phyloP scores from a whole-genome alignment of 2,888 invertebrate species.

The Tachina fera region DNA sequence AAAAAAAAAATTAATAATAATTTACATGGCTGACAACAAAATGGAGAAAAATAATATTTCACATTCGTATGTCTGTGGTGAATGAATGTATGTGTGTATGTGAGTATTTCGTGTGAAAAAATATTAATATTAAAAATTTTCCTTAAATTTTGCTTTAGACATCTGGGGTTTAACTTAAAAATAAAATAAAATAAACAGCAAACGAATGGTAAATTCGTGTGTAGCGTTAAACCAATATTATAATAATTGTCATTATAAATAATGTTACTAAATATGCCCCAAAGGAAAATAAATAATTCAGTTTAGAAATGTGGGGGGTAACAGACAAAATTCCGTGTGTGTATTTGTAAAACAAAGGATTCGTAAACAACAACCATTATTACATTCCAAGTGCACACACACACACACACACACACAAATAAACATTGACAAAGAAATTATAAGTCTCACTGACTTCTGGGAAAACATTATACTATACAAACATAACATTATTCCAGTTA shows the following conservation, averaged over 20 bases:
- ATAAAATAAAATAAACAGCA: not conserved
- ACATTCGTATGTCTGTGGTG: not conserved
- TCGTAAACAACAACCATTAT: too few species aligned
- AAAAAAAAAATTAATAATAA: not conserved
- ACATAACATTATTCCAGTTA: too few species aligned
- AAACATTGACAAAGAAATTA: too few species aligned
- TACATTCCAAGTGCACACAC: too few species aligned
- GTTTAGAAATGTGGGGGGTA: not conserved
- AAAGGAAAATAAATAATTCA: slow-evolving; percentile 1
- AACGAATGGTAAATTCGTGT: not conserved
- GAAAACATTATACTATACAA: too few species aligned
- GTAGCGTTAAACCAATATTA: slow-evolving; percentile 2
- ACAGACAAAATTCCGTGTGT: too few species aligned
- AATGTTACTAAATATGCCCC: not conserved
- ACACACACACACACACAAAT: too few species aligned
- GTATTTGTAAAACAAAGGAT: too few species aligned
- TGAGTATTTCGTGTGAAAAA: not conserved
- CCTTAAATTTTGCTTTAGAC: slow-evolving; percentile 4
- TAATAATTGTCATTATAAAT: slow-evolving; percentile 19
- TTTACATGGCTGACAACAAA: not conserved
- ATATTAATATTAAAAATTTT: not conserved
- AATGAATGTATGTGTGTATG: too few species aligned
- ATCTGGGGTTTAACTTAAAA: slow-evolving; percentile 17
- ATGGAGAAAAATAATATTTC: slow-evolving; percentile 3
- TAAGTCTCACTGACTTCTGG: too few species aligned